Evolutionary conservation across 2,113 vertebrate genomes (phyloP).

Genomic region (Puma concolor): DNA sequence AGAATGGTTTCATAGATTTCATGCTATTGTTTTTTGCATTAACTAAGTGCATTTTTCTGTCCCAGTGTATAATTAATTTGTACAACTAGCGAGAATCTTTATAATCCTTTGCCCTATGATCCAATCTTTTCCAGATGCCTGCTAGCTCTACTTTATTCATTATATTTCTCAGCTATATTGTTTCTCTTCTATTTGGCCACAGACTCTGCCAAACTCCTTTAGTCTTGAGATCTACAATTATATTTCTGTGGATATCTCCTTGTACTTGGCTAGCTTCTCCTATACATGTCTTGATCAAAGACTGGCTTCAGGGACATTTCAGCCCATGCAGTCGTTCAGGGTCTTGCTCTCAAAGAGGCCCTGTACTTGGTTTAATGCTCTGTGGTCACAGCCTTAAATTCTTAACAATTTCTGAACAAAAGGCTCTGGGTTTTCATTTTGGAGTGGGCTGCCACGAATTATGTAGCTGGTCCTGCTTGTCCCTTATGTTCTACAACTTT

Average conservation of each 20-base stretch:
- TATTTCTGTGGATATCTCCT: neutral
- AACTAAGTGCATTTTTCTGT: constrained; percentile 21
- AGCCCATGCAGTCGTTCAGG: neutral
- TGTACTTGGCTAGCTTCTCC: neutral
- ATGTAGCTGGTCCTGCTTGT: neutral
- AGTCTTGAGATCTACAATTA: neutral
- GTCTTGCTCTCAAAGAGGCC: neutral
- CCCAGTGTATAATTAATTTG: constrained; percentile 13
- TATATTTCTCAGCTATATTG: neutral
- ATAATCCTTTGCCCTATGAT: neutral
- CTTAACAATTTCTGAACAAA: neutral
- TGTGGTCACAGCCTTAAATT: neutral
- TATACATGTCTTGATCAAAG: neutral
- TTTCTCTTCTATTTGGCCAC: constrained; percentile 1
- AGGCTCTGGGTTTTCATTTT: neutral
- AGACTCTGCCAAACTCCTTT: neutral
- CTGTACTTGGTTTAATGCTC: neutral
- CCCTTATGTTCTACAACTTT: neutral
- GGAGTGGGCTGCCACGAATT: neutral
- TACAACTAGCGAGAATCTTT: neutral
- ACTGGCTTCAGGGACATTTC: neutral
- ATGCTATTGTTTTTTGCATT: constrained; percentile 43
- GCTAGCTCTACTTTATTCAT: neutral
- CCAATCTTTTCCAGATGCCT: neutral
- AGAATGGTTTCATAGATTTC: constrained; percentile 27